Percentiles rank a stretch among this genome's conserved stretches.
Evolutionary conservation across 2,113 vertebrate genomes (phyloP).

Genomic region (Leucoraja erinaceus): DNA sequence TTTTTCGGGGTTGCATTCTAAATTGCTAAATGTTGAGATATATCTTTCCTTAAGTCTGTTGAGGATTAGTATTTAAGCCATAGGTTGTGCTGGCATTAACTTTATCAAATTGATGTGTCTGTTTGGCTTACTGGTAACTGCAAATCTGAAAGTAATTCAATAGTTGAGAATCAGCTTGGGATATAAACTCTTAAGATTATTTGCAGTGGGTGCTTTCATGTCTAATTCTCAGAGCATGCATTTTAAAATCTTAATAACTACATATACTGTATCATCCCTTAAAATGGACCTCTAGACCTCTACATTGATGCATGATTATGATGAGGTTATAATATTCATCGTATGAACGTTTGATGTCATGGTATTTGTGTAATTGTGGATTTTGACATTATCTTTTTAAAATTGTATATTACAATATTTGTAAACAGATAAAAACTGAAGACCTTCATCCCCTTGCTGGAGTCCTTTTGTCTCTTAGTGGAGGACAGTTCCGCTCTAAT

Average conservation of each 20-base stretch:
- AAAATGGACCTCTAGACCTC: neutral
- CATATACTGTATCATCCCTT: neutral
- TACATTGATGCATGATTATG: neutral
- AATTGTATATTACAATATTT: neutral
- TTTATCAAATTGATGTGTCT: neutral
- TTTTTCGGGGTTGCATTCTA: neutral
- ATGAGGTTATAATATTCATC: no score
- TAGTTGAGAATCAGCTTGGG: neutral
- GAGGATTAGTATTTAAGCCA: neutral
- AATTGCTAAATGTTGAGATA: neutral
- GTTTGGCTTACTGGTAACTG: neutral
- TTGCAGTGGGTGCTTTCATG: neutral
- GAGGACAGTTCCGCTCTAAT: conserved; percentile 89
- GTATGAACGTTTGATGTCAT: no score
- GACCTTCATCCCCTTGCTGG: conserved; percentile 81
- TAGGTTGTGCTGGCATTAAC: neutral
- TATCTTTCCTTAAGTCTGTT: neutral
- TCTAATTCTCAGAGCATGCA: neutral
- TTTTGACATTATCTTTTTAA: neutral
- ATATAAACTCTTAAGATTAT: neutral
- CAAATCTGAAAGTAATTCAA: neutral
- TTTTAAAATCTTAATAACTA: neutral
- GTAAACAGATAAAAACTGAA: conserved; percentile 77
- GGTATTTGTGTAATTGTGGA: neutral
- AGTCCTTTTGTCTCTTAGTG: conserved; percentile 90